Base-by-base conservation (phyloP, 2,797 vertebrate genomes). In the Antennarius maculatus region DNA sequence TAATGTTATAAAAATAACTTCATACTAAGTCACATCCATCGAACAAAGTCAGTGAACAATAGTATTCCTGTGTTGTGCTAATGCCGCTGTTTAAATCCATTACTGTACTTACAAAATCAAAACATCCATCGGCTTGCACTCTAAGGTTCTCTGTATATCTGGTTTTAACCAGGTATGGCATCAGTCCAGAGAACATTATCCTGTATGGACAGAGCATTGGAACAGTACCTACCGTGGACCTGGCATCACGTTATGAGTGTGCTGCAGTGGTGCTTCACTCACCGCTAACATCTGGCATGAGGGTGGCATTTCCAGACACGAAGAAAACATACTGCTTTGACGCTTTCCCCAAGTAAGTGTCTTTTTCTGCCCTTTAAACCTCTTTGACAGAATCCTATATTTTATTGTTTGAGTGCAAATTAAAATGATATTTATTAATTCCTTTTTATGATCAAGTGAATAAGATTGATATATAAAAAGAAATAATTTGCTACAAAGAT, bases 321-420 rank as follows among this genome's bases (percentile, higher is more conserved):
- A 97, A 96, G 94, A 98, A 97, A 91, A 98, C 97, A 7, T 98
- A 98, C 81, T 98, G 96, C 92, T 98, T 98, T 0, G 97, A 97
- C 23, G 96, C 96, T 16, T 98, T 98, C 83, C 96, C 96, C 82
- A 98, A 97, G 97, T 98, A 90, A 95, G 95, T 73, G 9, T 37
- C 17, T 14, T 9, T 43, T 3, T 43, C 6, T 18, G 11, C 12
- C 6, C 6, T 14, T 54, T 10, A 57, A 39, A 39, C 37, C 9
- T 39, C 7, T 39, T 39, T 39, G 37, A 11, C 37, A 39, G 7
- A 39, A 8, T 39, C 37, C 37, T 39, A 39, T 39, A 39, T 39
- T 39, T 11, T 39, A 39, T 39, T 39, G 37, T 39, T 7, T 39
- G 37, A 39, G 3, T 39, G 10, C 11, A 46, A 39, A 50, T 14